Evolutionary conservation across 2,888 invertebrate genomes (phyloP).

Genomic region (Campoletis raptor): DNA sequence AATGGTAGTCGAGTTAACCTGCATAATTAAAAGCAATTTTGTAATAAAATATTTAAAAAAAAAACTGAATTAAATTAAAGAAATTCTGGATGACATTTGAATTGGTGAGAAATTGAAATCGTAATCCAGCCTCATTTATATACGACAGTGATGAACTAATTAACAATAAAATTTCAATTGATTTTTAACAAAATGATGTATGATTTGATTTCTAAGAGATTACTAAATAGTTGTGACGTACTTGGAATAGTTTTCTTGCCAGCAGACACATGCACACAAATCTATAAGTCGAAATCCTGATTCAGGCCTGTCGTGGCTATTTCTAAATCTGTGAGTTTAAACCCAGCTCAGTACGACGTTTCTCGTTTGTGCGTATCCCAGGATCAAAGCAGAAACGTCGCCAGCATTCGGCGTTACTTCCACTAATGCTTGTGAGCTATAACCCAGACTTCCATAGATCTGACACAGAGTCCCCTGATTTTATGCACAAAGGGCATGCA

Average conservation of each 20-base stretch:
- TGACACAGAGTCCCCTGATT: constrained; percentile 46
- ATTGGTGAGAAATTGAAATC: background rate
- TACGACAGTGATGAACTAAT: background rate
- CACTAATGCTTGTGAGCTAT: constrained; percentile 8
- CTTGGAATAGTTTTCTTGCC: background rate
- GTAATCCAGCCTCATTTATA: background rate
- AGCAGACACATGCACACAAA: background rate
- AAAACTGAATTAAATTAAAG: background rate
- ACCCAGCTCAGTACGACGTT: constrained; percentile 17
- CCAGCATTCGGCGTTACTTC: constrained; percentile 46
- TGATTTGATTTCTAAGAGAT: background rate
- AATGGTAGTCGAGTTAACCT: background rate
- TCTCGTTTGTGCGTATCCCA: constrained; percentile 57
- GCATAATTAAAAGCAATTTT: background rate
- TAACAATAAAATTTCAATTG: background rate
- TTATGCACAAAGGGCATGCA: constrained; percentile 15
- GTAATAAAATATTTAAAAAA: background rate
- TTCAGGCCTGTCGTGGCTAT: constrained; percentile 34
- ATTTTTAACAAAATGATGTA: background rate
- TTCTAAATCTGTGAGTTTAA: constrained; percentile 14
- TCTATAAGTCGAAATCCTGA: constrained; percentile 46
- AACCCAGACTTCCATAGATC: constrained; percentile 1
- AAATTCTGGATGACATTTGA: background rate
- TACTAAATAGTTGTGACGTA: background rate
- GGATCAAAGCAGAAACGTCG: constrained; percentile 66